Conservation (phyloP, 2,888 invertebrate genomes). For the Camptogramma bilineatum region DNA sequence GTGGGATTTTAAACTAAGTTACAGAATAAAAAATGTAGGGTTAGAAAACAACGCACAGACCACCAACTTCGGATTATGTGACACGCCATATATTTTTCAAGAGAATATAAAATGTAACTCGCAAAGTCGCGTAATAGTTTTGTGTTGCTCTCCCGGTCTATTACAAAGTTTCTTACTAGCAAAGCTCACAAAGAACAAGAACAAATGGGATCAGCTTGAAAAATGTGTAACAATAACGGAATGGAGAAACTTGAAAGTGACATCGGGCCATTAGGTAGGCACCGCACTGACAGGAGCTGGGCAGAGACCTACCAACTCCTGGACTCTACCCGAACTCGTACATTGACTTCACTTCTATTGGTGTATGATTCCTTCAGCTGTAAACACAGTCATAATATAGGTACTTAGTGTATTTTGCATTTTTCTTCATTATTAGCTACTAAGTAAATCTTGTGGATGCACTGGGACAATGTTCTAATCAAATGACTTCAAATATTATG, state of each 20-base stretch:
- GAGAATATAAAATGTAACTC: conserved; percentile 44
- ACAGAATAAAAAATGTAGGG: conserved; percentile 16
- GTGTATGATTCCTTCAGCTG: too few relatives aligned
- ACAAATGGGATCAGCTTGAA: conserved; percentile 73
- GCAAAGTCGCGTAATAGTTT: conserved; percentile 49
- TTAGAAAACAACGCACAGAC: conserved; percentile 21
- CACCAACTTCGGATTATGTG: conserved; percentile 27
- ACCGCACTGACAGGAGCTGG: conserved; percentile 48
- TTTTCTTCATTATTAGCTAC: too few relatives aligned
- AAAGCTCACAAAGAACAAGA: conserved; percentile 60
- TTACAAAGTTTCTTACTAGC: conserved; percentile 58
- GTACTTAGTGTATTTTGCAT: too few relatives aligned
- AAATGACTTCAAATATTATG: too few relatives aligned
- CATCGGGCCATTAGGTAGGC: conserved; percentile 68
- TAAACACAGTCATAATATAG: too few relatives aligned
- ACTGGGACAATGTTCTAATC: too few relatives aligned
- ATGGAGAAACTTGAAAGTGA: conserved; percentile 73
- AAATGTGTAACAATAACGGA: conserved; percentile 74
- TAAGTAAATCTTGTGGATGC: too few relatives aligned
- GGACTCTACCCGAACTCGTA: neutral
- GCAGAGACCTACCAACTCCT: conserved; percentile 5
- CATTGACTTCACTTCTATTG: too few relatives aligned
- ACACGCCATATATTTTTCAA: conserved; percentile 41
- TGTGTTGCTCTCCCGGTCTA: conserved; percentile 56
- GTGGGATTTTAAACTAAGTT: conserved; percentile 10